phyloP scores from a whole-genome alignment of 2,113 vertebrate genomes.

The Platanista minor region DNA sequence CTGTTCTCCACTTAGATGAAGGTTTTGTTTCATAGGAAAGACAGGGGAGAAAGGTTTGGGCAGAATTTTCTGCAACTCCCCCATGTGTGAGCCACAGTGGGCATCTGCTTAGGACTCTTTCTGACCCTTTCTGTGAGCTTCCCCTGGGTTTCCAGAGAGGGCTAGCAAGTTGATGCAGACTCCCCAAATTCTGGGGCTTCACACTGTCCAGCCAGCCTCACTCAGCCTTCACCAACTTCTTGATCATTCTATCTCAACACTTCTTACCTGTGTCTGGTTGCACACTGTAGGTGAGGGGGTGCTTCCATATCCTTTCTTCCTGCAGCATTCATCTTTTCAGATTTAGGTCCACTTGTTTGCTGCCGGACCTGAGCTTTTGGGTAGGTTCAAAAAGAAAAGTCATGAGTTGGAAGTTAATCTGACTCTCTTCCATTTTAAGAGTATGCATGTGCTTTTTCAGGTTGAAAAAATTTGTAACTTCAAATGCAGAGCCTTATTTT shows the following conservation, averaged over 20 bases:
- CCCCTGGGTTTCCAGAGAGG: too few relatives aligned
- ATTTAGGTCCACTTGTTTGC: background rate
- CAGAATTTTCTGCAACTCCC: background rate
- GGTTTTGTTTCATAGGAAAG: background rate
- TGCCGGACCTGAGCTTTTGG: background rate
- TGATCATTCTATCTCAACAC: background rate
- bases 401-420: background rate
- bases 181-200: background rate
- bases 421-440: background rate
- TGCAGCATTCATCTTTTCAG: rapidly evolving
- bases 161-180: background rate
- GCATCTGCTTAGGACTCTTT: background rate
- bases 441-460: rapidly evolving
- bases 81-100: background rate
- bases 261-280: rapidly evolving
- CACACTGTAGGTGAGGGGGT: rapidly evolving
- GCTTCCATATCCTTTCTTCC: background rate
- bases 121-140: background rate
- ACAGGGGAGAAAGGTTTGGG: background rate
- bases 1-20: background rate
- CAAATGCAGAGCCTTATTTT: background rate
- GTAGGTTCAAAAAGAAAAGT: background rate
- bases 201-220: background rate
- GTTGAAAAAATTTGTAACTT: background rate
- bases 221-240: background rate